Evolutionary conservation across 2,797 vertebrate genomes (phyloP), one percentile per base, ranked within the genome.

Genomic region (Acrossocheilus fasciatus): DNA sequence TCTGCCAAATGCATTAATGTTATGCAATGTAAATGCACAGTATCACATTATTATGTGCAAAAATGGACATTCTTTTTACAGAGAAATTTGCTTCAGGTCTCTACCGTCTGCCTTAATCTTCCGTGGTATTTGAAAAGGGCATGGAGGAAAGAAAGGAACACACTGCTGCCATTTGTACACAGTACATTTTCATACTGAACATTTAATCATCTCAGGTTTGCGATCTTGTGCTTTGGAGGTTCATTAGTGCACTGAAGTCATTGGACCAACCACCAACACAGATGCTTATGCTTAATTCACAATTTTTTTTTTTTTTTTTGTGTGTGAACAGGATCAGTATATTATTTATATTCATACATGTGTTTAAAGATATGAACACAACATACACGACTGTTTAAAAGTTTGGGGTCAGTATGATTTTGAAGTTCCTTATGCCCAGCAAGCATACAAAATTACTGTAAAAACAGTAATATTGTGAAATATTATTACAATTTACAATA

Each of bases 81-180:
- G 23, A 82, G 34, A 68, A 77, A 43, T 79, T 45, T 41, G 23
- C 70, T 78, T 73, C n/a, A 64, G 57, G 54, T 80, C 47, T 87
- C 57, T 23, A 14, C 79, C 59, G 64, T 75, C 78, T 26, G 70
- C 91, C 88, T 89, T 89, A 88, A 86, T 88, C 91, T 93, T 91
- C 88, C 89, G 70, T 95, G 94, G 92, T 94, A 95, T 96, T 95
- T 95, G 87, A 89, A 91, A 95, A 94, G 93, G 93, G 89, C 94
- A 93, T 85, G 89, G 86, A 84, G 87, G 89, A 92, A 90, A 89
- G 17, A 83, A 89, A 36, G 89, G 90, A 92, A 91, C 88, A 89
- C 85, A 90, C 91, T 88, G 88, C 91, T 20, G 82, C 91, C 92
- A 93, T 94, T 92, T 94, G 91, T 92, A 93, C 93, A 90, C 90